phyloP scores from a whole-genome alignment of 2,888 invertebrate genomes.

The Iselma pallidipennis region DNA sequence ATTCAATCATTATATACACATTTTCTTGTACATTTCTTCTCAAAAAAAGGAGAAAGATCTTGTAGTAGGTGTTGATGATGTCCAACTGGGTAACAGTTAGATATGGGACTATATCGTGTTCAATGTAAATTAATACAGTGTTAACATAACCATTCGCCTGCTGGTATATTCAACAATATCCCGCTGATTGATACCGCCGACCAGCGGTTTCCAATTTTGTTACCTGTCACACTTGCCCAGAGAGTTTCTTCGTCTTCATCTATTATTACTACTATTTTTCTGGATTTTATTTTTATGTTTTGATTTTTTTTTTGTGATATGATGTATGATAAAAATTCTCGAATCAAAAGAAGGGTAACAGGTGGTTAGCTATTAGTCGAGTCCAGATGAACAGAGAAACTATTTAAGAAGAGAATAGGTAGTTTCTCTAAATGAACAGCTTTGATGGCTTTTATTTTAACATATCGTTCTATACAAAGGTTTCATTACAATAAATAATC shows the following conservation, averaged over 20 bases:
- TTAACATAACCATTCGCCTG: conserved; percentile 43
- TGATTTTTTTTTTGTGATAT: background rate
- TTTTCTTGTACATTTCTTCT: background rate
- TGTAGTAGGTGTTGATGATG: conserved; percentile 25
- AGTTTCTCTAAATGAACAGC: too few species aligned
- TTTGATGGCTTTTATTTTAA: too few species aligned
- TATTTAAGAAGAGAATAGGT: too few species aligned
- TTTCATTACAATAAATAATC: too few species aligned
- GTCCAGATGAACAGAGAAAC: background rate
- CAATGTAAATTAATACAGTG: conserved; percentile 45
- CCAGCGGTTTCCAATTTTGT: conserved; percentile 27
- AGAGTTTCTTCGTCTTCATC: background rate
- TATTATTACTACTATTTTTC: background rate
- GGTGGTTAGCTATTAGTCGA: background rate
- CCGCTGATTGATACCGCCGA: conserved; percentile 26
- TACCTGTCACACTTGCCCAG: background rate
- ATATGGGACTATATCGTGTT: conserved; percentile 46
- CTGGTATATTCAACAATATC: conserved; percentile 35
- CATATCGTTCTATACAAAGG: too few species aligned
- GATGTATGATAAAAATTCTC: background rate
- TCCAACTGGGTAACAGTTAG: conserved; percentile 32
- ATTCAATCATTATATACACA: background rate
- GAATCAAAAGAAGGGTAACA: background rate
- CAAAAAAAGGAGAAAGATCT: background rate
- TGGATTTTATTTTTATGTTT: background rate